Evolutionary conservation across 2,797 vertebrate genomes (phyloP).

Genomic region (Pipistrellus kuhlii): DNA sequence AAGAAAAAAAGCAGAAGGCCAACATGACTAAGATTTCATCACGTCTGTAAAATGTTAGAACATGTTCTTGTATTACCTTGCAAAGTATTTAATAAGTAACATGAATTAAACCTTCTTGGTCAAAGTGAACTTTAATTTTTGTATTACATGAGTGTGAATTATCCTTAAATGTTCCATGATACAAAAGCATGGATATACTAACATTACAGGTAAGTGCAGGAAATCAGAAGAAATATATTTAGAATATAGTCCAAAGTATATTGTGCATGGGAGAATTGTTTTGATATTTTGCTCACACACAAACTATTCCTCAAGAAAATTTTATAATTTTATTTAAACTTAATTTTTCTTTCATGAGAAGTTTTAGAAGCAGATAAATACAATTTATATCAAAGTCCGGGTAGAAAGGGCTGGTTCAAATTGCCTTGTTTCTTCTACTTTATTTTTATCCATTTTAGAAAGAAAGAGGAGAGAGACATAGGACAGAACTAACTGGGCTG

Average conservation of each 20-base stretch:
- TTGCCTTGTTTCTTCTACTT: background rate
- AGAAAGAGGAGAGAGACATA: background rate
- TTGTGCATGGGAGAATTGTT: background rate
- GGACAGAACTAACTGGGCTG: background rate
- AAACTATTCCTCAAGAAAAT: constrained; percentile 39
- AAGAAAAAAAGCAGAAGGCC: constrained; percentile 1
- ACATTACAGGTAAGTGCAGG: constrained; percentile 1
- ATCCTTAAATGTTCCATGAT: background rate
- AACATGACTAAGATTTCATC: constrained; percentile 4
- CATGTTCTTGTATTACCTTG: constrained; percentile 27
- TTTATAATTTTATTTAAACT: background rate
- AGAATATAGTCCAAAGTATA: background rate
- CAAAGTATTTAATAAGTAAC: constrained; percentile 42
- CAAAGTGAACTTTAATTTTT: constrained; percentile 37
- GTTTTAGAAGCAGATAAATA: constrained; percentile 34
- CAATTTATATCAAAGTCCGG: background rate
- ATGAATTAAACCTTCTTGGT: constrained; percentile 28
- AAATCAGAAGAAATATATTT: constrained; percentile 19
- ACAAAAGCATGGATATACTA: background rate
- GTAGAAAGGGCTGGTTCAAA: background rate
- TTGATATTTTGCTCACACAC: constrained; percentile 19
- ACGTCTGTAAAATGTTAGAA: background rate
- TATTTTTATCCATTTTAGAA: background rate
- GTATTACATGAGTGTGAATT: background rate
- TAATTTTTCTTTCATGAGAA: constrained; percentile 15